These are phyloP conservation scores for Microhierax caerulescens DNA, from an alignment of 2,797 vertebrate species.

Conservation along the genomic window DNA sequence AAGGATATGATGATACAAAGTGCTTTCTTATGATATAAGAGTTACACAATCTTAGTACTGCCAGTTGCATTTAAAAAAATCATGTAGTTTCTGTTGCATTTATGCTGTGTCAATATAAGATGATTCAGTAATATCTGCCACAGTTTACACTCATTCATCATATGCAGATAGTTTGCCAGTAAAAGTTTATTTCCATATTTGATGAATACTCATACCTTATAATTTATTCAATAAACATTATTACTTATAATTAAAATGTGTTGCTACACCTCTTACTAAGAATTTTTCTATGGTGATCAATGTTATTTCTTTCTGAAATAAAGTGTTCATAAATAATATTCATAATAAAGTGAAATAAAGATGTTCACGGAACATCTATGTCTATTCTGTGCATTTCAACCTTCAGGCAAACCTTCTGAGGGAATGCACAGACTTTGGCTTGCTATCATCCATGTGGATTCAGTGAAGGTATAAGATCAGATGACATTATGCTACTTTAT, in stretches of 20 bases:
- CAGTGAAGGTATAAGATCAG: not conserved
- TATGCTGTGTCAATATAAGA: not conserved
- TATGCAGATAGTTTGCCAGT: not conserved
- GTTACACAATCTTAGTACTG: not conserved
- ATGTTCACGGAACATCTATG: rapidly evolving
- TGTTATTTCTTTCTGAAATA: not conserved
- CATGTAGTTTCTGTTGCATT: not conserved
- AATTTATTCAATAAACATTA: not conserved
- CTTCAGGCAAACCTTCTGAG: not conserved
- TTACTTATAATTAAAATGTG: not conserved
- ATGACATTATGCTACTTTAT: not conserved
- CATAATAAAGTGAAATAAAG: too few relatives aligned
- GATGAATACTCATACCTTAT: not conserved
- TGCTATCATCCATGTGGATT: not conserved
- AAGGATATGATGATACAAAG: not conserved
- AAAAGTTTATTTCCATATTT: not conserved
- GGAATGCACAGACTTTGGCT: not conserved
- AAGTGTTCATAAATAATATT: too few relatives aligned
- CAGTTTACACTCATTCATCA: not conserved
- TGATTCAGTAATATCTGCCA: not conserved
- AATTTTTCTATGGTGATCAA: not conserved
- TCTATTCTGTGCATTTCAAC: not conserved
- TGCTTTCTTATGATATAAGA: not conserved
- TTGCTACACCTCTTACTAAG: not conserved
- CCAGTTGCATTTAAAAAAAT: not conserved